Conservation (phyloP, 2,888 invertebrate genomes). For the Pediacus dermestoides region DNA sequence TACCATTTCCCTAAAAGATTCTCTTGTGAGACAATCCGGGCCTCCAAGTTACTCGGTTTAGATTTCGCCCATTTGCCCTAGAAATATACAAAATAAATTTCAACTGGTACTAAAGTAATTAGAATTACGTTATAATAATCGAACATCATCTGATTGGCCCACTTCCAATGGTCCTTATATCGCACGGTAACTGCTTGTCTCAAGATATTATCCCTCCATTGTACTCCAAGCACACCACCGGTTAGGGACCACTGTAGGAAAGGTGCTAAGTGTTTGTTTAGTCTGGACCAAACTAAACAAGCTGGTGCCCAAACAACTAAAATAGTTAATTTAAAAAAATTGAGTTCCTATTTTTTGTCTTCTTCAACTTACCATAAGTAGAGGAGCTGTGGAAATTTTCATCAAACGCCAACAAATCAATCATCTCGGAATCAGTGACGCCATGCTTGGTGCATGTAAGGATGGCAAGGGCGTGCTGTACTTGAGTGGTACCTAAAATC, state of each 20-base stretch:
- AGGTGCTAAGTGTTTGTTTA: conserved; percentile 62
- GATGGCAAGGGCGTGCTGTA: conserved; percentile 66
- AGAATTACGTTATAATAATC: conserved; percentile 60
- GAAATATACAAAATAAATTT: conserved; percentile 33
- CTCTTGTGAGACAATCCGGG: conserved; percentile 59
- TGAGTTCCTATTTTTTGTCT: background rate
- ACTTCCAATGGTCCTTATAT: conserved; percentile 56
- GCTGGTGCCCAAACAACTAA: conserved; percentile 69
- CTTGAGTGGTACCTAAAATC: conserved; percentile 63
- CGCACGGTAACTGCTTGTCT: conserved; percentile 60
- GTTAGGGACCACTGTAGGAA: conserved; percentile 62
- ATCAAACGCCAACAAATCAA: conserved; percentile 65
- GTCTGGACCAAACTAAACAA: conserved; percentile 64
- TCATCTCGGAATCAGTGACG: conserved; percentile 75
- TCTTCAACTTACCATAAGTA: conserved; percentile 57
- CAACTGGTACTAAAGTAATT: background rate
- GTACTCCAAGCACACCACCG: conserved; percentile 58
- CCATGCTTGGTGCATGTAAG: conserved; percentile 74
- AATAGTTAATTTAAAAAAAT: conserved; percentile 14
- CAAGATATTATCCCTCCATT: conserved; percentile 63
- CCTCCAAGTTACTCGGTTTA: conserved; percentile 56
- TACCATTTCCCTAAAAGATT: conserved; percentile 49
- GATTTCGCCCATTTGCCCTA: conserved; percentile 60
- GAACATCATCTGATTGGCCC: conserved; percentile 53
- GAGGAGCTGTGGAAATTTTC: conserved; percentile 60